These are phyloP conservation scores for Montipora capricornis DNA, from an alignment of 64 coral and sea anemone species.

Conservation along the genomic window DNA sequence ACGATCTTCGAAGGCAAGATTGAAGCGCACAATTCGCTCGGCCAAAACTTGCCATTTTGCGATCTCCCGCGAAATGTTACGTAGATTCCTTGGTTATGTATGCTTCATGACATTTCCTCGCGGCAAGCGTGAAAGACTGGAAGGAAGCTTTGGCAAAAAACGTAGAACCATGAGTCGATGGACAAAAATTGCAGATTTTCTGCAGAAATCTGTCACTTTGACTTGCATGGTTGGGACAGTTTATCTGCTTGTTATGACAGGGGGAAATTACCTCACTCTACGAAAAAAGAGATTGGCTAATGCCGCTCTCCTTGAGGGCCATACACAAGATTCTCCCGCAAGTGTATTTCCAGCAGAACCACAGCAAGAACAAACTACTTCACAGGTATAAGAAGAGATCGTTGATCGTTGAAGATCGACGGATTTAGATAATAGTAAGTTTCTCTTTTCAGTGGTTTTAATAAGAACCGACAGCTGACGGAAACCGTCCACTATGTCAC, in stretches of 20 bases:
- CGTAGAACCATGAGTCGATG: background rate
- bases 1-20: background rate
- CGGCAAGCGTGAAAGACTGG: background rate
- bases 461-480: no score
- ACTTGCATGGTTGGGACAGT: conserved; percentile 60
- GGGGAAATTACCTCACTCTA: conserved; percentile 61
- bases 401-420: no score
- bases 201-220: conserved; percentile 83
- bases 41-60: conserved; percentile 70
- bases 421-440: no score
- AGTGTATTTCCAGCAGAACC: background rate
- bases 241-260: conserved; percentile 60
- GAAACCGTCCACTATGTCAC: no score
- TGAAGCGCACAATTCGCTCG: conserved; percentile 5
- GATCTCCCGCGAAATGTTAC: background rate
- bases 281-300: conserved; percentile 72
- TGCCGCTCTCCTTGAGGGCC: conserved; percentile 27
- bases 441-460: no score
- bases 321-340: background rate
- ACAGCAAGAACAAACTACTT: background rate
- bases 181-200: conserved; percentile 79
- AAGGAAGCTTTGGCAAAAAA: background rate
- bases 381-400: background rate
- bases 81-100: background rate
- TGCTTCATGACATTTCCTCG: background rate